Conservation (phyloP, 2,888 invertebrate genomes). For the Athalia circularis region DNA sequence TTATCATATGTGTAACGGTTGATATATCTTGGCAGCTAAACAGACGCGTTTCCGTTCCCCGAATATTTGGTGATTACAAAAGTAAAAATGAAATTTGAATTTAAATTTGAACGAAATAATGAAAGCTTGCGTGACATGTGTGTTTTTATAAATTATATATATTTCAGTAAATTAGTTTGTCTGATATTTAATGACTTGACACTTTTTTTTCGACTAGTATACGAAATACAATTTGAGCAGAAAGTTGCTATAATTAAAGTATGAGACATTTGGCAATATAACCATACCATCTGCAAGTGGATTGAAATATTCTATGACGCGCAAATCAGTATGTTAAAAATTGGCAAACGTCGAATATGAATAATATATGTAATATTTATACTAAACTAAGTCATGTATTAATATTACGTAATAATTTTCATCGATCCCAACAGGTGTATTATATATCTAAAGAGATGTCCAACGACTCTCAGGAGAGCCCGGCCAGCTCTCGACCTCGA, state of each 20-base stretch:
- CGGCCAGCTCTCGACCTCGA: constrained; percentile 12
- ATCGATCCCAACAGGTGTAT: neutral
- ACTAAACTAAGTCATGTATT: too few relatives aligned
- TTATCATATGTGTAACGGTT: too few relatives aligned
- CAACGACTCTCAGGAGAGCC: constrained; percentile 40
- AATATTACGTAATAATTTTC: neutral
- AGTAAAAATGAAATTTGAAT: too few relatives aligned
- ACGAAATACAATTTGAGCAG: neutral
- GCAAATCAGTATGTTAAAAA: neutral
- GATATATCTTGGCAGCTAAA: too few relatives aligned
- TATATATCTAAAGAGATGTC: constrained; percentile 9
- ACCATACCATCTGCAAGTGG: neutral
- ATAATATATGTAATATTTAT: too few relatives aligned
- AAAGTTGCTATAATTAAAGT: constrained; percentile 27
- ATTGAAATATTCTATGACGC: neutral
- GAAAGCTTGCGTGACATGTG: neutral
- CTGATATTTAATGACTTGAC: neutral
- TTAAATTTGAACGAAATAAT: too few relatives aligned
- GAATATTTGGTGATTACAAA: too few relatives aligned
- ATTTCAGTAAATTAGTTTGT: neutral
- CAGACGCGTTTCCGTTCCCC: too few relatives aligned
- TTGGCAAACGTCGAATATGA: too few relatives aligned
- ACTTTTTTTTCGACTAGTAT: neutral
- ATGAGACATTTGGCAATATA: constrained; percentile 5
- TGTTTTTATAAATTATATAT: neutral